Conservation (phyloP, 2,797 vertebrate species). For the Nothura maculosa region DNA sequence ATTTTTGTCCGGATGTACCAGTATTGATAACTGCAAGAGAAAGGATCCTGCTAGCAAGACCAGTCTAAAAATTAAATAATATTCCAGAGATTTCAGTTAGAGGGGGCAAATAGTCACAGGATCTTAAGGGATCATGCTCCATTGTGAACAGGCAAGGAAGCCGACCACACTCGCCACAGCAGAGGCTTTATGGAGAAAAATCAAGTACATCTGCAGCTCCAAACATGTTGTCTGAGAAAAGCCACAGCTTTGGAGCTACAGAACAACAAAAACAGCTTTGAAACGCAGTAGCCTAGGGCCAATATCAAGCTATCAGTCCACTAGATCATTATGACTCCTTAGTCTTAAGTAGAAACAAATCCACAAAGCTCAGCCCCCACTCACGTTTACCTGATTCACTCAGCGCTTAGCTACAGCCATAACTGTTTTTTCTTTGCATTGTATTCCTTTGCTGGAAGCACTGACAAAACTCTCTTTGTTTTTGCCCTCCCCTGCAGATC, state of each 20-base stretch:
- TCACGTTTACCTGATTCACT: background rate
- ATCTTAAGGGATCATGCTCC: background rate
- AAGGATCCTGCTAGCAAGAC: background rate
- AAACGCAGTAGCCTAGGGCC: background rate
- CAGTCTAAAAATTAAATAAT: background rate
- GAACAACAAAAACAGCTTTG: background rate
- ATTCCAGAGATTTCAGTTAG: background rate
- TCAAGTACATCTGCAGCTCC: background rate
- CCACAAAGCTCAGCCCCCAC: background rate
- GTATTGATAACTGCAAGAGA: constrained; percentile 91
- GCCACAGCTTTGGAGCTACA: background rate
- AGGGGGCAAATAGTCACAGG: background rate
- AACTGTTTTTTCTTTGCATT: background rate
- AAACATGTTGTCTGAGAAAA: background rate
- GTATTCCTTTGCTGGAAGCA: background rate
- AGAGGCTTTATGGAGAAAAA: background rate
- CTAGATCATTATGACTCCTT: background rate
- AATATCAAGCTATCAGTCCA: background rate
- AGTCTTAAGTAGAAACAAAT: background rate
- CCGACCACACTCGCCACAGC: background rate
- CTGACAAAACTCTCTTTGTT: background rate
- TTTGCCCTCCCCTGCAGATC: background rate
- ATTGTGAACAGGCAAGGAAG: background rate
- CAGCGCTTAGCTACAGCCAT: background rate
- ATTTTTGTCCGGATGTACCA: constrained; percentile 99